phyloP scores from a whole-genome alignment of 2,797 vertebrate genomes.

The Enteromius unitaeniatus region DNA sequence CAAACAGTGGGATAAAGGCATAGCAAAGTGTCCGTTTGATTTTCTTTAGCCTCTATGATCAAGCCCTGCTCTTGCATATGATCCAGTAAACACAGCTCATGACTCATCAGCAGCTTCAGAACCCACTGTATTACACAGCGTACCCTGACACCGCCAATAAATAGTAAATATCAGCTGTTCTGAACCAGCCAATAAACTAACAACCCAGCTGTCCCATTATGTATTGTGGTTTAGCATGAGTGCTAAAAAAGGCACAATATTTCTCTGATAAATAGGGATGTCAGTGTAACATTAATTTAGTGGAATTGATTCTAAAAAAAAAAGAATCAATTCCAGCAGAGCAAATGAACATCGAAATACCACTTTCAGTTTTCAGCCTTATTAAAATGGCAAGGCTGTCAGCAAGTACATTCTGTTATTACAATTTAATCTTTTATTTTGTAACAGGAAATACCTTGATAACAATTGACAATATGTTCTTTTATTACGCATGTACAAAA shows the following conservation, averaged over 20 bases:
- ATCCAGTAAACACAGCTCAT: constrained; percentile 55
- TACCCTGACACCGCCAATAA: constrained; percentile 5
- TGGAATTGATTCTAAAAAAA: neutral
- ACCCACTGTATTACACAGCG: neutral
- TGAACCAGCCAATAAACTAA: neutral
- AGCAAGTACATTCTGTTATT: neutral
- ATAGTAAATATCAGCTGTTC: neutral
- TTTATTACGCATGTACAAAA: neutral
- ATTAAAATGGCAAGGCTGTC: neutral
- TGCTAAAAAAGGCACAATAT: neutral
- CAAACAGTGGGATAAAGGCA: constrained; percentile 28
- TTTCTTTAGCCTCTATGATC: constrained; percentile 61
- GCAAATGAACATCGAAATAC: neutral
- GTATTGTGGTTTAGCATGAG: neutral
- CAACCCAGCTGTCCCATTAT: neutral
- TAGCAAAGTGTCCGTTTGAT: constrained; percentile 56
- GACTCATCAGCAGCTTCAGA: constrained; percentile 29
- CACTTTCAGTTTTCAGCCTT: neutral
- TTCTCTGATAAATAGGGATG: neutral
- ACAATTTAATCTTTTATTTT: neutral
- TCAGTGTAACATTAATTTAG: neutral
- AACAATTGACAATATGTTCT: neutral
- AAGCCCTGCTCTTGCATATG: constrained; percentile 46
- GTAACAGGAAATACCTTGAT: neutral
- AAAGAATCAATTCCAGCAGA: too few species aligned